These are phyloP conservation scores for Dendroctonus ponderosae DNA, from an alignment of 1,140 invertebrate species.

Conservation along the genomic window DNA sequence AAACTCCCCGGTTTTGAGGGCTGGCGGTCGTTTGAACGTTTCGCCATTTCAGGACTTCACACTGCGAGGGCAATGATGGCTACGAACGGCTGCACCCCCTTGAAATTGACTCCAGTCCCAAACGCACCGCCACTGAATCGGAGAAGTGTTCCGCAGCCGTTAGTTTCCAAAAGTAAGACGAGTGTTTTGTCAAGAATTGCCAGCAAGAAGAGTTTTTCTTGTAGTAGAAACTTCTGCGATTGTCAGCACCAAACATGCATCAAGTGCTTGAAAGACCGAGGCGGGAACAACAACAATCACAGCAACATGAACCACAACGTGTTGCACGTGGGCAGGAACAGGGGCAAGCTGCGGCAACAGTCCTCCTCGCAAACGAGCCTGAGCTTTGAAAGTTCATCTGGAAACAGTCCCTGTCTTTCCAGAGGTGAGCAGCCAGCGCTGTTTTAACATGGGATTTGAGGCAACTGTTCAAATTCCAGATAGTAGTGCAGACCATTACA, in stretches of 20 bases:
- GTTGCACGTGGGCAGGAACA: conserved; percentile 52
- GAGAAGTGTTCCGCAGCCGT: not conserved
- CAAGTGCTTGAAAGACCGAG: conserved; percentile 42
- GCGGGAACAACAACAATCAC: conserved; percentile 44
- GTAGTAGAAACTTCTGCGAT: conserved; percentile 38
- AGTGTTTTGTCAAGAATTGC: conserved; percentile 2
- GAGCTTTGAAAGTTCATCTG: conserved; percentile 58
- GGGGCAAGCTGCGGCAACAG: conserved; percentile 58
- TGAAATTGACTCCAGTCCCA: conserved; percentile 34
- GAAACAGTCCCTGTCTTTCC: conserved; percentile 60
- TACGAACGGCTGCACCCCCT: conserved; percentile 20
- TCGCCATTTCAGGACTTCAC: conserved; percentile 9
- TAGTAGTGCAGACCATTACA: conserved; percentile 78
- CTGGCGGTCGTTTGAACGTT: not conserved
- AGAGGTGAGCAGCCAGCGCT: conserved; percentile 53
- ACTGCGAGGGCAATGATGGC: conserved; percentile 9
- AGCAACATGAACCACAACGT: conserved; percentile 48
- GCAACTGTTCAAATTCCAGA: conserved; percentile 57
- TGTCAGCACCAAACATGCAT: conserved; percentile 43
- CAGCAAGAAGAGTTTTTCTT: conserved; percentile 8
- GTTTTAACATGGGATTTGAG: not conserved
- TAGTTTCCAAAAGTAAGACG: not conserved
- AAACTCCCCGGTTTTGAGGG: no score
- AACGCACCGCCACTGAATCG: conserved; percentile 24
- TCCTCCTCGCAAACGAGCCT: conserved; percentile 64